These are phyloP conservation scores for Paraescarpia echinospica DNA, from an alignment of 1,140 invertebrate species.

Conservation along the genomic window DNA sequence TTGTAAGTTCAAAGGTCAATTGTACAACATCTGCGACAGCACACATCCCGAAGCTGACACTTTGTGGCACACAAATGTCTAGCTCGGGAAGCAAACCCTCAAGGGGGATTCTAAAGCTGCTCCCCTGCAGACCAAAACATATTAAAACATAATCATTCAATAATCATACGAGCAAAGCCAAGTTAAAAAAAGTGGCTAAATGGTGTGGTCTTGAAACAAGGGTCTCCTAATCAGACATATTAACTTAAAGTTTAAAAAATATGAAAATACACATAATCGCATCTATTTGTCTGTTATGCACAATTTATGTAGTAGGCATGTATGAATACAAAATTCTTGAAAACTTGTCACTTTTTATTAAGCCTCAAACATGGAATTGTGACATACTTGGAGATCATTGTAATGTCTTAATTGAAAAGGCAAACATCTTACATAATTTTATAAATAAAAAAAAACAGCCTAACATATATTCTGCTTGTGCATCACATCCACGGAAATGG, in stretches of 20 bases:
- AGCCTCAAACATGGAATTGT: not conserved
- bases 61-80: conserved; percentile 43
- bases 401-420: too few species aligned
- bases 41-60: conserved; percentile 52
- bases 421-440: not conserved
- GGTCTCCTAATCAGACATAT: too few species aligned
- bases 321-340: not conserved
- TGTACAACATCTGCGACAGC: conserved; percentile 49
- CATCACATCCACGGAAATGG: conserved; percentile 32
- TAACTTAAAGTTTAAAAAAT: too few species aligned
- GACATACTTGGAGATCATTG: not conserved
- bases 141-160: not conserved
- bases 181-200: not conserved
- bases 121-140: conserved; percentile 41
- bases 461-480: not conserved
- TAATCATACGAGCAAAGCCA: not conserved
- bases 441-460: conserved; percentile 19
- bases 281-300: too few species aligned
- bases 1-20: conserved; percentile 47
- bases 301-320: too few species aligned
- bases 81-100: conserved; percentile 51
- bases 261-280: too few species aligned
- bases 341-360: not conserved
- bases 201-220: not conserved
- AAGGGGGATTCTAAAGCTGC: conserved; percentile 48